A percentile compares a stretch with the other conserved stretches of the same genome.
phyloP scores from a whole-genome alignment of 2,113 vertebrate genomes.

The Myotis yumanensis region DNA sequence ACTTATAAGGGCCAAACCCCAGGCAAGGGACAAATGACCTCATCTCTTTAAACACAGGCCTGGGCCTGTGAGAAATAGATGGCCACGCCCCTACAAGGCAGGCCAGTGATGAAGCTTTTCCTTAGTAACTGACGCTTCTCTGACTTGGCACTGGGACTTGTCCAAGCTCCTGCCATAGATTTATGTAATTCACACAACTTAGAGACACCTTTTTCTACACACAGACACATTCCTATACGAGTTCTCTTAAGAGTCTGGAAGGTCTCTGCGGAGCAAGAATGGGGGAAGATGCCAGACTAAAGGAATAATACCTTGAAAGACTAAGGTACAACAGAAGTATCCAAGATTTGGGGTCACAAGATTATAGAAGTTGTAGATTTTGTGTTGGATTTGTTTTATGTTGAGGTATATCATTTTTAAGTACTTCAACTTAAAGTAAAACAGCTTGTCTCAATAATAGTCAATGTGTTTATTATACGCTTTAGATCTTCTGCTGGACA shows the following conservation, averaged over 20 bases:
- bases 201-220: background rate
- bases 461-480: background rate
- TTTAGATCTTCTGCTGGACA: background rate
- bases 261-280: background rate
- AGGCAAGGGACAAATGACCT: conserved; percentile 30
- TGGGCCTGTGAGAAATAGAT: background rate
- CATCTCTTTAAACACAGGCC: conserved; percentile 52
- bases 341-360: background rate
- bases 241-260: background rate
- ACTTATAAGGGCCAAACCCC: conserved; percentile 65
- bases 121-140: background rate
- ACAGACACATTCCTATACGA: background rate
- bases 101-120: background rate
- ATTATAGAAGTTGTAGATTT: background rate
- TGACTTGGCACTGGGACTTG: background rate
- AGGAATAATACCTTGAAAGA: background rate
- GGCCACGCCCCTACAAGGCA: background rate
- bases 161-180: background rate
- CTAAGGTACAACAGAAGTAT: background rate
- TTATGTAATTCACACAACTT: background rate
- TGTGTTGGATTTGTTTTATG: conserved; percentile 6
- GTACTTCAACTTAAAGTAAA: background rate
- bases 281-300: background rate
- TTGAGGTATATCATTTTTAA: background rate
- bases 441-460: background rate